Evolutionary conservation across 2,113 vertebrate species (phyloP).

Genomic region (Leptocoma aspasia): DNA sequence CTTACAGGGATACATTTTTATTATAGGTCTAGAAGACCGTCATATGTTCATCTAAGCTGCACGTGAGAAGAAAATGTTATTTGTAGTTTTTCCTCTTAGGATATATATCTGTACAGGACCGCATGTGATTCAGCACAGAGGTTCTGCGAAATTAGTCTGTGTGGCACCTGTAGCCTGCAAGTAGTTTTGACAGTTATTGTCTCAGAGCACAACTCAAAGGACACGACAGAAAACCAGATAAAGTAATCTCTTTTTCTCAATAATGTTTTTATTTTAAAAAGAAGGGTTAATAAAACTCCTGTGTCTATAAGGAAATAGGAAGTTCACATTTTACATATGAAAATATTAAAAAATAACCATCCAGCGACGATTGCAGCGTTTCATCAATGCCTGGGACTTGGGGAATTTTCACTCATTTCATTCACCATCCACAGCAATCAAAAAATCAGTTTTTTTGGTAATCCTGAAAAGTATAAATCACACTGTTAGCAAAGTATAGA

Average conservation of each 20-base stretch:
- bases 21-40: neutral
- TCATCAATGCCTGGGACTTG: neutral
- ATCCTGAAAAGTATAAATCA: constrained; percentile 53
- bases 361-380: neutral
- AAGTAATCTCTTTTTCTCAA: neutral
- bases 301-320: neutral
- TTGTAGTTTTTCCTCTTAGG: neutral
- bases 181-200: neutral
- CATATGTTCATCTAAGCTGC: neutral
- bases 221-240: neutral
- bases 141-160: neutral
- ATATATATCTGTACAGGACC: neutral
- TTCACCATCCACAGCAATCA: constrained; percentile 60
- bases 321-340: constrained; percentile 23
- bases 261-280: neutral
- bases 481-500: neutral
- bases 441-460: constrained; percentile 79
- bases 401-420: neutral
- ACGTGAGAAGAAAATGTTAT: neutral
- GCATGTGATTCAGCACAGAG: neutral
- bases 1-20: neutral
- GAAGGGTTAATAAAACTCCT: constrained; percentile 41
- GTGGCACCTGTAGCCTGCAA: neutral
- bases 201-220: neutral
- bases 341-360: constrained; percentile 48